A percentile compares a stretch with the other conserved stretches of the same genome.
phyloP scores from a whole-genome alignment of 2,113 vertebrate genomes.

The Campylorhamphus procurvoides region DNA sequence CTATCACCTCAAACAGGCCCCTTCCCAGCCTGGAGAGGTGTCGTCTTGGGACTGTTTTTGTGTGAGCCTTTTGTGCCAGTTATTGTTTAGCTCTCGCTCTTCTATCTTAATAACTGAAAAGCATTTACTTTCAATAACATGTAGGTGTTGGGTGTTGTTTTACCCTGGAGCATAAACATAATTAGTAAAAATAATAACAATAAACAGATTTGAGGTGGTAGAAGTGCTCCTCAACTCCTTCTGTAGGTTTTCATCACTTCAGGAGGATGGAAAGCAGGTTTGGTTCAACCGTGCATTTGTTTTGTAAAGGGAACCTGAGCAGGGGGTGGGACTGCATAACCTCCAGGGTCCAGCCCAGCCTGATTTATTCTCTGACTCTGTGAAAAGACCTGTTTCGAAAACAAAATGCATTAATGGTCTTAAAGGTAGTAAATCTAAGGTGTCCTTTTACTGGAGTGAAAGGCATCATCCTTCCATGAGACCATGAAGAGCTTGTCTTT shows the following conservation, averaged over 20 bases:
- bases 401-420: not conserved
- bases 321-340: not conserved
- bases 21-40: not conserved
- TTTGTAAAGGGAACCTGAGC: not conserved
- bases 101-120: slow-evolving; percentile 46
- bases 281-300: not conserved
- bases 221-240: not conserved
- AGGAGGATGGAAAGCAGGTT: not conserved
- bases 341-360: not conserved
- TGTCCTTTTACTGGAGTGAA: not conserved
- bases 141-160: slow-evolving; percentile 34
- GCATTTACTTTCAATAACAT: not conserved
- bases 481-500: not conserved
- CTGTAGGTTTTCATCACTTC: not conserved
- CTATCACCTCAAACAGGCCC: not conserved
- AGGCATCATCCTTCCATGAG: not conserved
- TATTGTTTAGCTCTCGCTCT: not conserved
- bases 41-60: not conserved
- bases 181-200: slow-evolving; percentile 26
- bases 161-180: slow-evolving; percentile 18
- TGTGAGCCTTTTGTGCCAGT: not conserved
- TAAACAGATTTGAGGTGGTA: slow-evolving; percentile 2
- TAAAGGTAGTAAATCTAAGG: not conserved
- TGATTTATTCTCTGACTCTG: not conserved
- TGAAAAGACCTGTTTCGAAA: not conserved